Base-by-base conservation (phyloP, 2,113 vertebrate genomes). In the Pseudonaja textilis region DNA sequence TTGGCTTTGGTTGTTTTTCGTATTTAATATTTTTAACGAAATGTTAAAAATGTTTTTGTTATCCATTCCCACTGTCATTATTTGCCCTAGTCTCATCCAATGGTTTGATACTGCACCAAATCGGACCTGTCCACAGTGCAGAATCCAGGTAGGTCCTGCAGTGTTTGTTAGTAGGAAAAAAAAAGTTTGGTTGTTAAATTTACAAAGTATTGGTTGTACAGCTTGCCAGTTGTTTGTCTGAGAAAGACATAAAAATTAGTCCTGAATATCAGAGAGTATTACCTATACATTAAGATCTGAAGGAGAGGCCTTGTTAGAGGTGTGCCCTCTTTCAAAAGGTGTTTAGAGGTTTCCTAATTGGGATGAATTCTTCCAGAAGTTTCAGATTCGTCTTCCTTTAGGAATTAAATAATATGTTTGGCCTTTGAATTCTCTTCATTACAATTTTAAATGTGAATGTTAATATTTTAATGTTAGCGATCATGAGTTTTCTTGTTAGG, bases 41-140 rank as follows among this genome's bases (percentile, higher is more conserved):
- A 42, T n/a, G 14, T 50, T 45, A 1, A 45, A 45, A 74, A n/a
- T 57, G 39, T 14, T 57, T 86, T 90, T 93, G 14, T 56, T 45
- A 25, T 45, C 34, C 20, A 89, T 29, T 95, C 26, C 90, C 29
- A 7, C 0, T 93, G 91, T 90, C 87, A 61, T 91, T 92, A 23
- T 61, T 90, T 95, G 29, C 96, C 94, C 55, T 94, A 99, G 99
- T 95, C 98, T 99, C 50, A 93, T 98, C 91, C 98, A 98, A 96
- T 99, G 99, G 99, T 99, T 99, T 94, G 98, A 99, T 95, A 98
- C 98, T 29, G 99, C 99, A 1, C 99, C 99, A 0, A 98, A 96
- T 86, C 98, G 98, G 93, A 99, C 99, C 4, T 99, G 99, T 93
- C 99, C 99, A 0, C 99, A 99, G 74, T 99, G 99, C 96, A 97